Evolutionary conservation across 2,888 invertebrate species (phyloP), one percentile per base, ranked within the genome.

Genomic region (Seira ritae): DNA sequence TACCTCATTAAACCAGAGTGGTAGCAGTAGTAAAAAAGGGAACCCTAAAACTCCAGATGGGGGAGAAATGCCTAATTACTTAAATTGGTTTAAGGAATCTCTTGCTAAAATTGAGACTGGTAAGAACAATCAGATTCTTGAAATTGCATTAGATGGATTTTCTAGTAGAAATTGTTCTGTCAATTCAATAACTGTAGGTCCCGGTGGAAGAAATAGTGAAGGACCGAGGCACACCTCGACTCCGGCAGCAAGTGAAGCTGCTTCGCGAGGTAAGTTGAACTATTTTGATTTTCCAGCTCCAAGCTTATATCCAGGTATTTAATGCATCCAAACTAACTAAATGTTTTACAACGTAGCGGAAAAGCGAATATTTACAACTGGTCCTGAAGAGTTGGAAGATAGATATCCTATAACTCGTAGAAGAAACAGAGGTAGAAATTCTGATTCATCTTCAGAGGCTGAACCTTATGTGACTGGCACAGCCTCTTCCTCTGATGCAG

Each of bases 381-480:
- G 78, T 17, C 66, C 78, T 10, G 80, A 80, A 80, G 80, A 80
- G 20, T 80, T 73, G 24, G 80, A 80, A 22, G 80, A 80, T n/a
- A 67, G 80, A 19, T 80, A 80, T 37, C 80, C 80, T 15, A 80
- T 80, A 50, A 80, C 80, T 8, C 42, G 80, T 17, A 72, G 80
- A 60, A 80, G 67, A 68, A 80, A 80, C 23, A 17, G 80, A 17
- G 67, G 68, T 22, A 72, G 80, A 60, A 80, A 66, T 15, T 80
- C 80, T 23, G 80, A 67, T 12, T 80, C 80, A 31, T 73, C 73
- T 0, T 80, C 80, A n/a, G 80, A 80, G 42, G 68, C 72, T 4
- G 80, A 80, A 24, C 55, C 68, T n/a, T 55, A 67, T 31, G 42
- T 68, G 0, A n/a, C 68, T 15, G 80, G 80, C n/a, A 80, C 72